phyloP scores from a whole-genome alignment of 2,113 vertebrate species.

The Aldabrachelys gigantea region DNA sequence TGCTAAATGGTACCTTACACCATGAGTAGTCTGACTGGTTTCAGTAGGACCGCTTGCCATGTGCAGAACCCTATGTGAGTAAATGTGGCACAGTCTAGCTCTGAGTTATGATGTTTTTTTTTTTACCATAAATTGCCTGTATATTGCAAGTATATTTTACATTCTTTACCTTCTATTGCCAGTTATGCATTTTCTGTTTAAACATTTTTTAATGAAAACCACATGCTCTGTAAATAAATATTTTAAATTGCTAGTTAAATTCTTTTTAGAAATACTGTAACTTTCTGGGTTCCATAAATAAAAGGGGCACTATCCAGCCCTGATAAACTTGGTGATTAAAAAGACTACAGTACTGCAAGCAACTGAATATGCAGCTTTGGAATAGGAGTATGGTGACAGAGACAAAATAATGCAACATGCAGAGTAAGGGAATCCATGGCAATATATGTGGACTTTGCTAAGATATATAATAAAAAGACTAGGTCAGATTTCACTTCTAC shows the following conservation, averaged over 20 bases:
- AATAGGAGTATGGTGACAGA: neutral
- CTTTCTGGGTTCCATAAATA: neutral
- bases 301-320: neutral
- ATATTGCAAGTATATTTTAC: neutral
- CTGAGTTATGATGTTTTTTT: neutral
- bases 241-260: neutral
- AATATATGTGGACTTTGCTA: neutral
- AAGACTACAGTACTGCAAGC: neutral
- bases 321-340: neutral
- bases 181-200: neutral
- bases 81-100: neutral
- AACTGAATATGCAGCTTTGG: neutral
- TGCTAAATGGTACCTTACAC: neutral
- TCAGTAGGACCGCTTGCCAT: neutral
- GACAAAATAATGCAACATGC: neutral
- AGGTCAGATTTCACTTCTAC: conserved; percentile 44
- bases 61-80: neutral
- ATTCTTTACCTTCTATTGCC: neutral
- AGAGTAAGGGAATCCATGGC: conserved; percentile 10
- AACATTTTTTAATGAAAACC: conserved; percentile 18
- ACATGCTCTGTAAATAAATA: neutral
- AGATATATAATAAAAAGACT: conserved; percentile 21
- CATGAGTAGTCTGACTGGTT: neutral
- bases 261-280: neutral
- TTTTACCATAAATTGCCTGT: neutral